Evolutionary conservation across 2,888 invertebrate genomes (phyloP), one percentile per base, ranked within the genome.

Genomic region (Athalia circularis): DNA sequence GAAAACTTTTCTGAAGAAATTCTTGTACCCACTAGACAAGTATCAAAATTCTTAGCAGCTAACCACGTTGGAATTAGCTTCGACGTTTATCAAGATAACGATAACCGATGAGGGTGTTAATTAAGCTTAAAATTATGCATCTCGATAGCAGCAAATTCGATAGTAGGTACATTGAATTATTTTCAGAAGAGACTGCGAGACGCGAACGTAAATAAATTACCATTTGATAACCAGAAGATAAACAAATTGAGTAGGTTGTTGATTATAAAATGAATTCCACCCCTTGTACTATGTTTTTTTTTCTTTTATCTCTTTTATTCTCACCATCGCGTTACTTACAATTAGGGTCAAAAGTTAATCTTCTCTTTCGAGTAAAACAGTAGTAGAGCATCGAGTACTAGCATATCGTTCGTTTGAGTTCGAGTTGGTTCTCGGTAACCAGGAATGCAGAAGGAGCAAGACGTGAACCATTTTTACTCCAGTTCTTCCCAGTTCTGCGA

Each of bases 51-150:
- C 8, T 3, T 29, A n/a, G 43, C 9, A 52, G 5, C 5, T 43
- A 43, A 54, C 7, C 29, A 54, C 43, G 52, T 29, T 29, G 52
- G 68, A 54, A 68, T 68, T 68, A 52, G 68, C 47, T 68, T 9
- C 57, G 43, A 59, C 59, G 52, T 47, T 45, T 47, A 59, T 59
- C 59, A n/a, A 59, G 72, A 72, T 72, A 45, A 45, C 52, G 72
- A 72, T 72, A 59, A 59, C 5, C n/a, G 59, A 72, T 72, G 59
- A 57, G 15, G 13, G 48, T 50, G 81, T 80, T 83, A 82, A 81
- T 83, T 83, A 83, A 80, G 77, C 79, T 62, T 64, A 70, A 78
- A 83, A 82, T 83, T 81, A 83, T 83, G 83, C 79, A 81, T 80
- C 79, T 78, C 81, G 83, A 83, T 83, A 80, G 15, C 29, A 29